These are phyloP conservation scores for Origma solitaria DNA, from an alignment of 2,113 vertebrate species.

Conservation along the genomic window DNA sequence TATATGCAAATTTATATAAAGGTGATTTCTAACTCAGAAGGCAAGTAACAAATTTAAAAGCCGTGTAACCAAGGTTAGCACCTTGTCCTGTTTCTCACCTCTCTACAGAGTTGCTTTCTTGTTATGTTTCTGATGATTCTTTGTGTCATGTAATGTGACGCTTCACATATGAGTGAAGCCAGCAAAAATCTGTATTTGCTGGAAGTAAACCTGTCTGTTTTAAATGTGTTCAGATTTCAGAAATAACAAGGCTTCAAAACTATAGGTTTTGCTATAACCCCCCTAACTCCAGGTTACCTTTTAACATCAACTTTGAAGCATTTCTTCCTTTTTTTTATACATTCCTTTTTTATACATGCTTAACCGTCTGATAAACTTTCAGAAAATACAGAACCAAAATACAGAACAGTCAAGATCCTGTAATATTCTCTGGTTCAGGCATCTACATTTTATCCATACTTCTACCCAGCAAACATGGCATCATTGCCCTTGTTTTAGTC, in stretches of 20 bases:
- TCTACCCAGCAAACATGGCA: not conserved
- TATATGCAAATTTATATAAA: not conserved
- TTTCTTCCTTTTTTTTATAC: not conserved
- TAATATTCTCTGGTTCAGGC: not conserved
- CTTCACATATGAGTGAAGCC: not conserved
- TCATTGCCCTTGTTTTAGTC: not conserved
- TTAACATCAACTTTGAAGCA: not conserved
- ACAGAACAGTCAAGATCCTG: not conserved
- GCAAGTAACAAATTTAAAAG: not conserved
- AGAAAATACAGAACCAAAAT: not conserved
- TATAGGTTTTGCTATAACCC: not conserved
- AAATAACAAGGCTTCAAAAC: not conserved
- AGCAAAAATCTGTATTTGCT: not conserved
- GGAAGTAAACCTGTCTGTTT: not conserved
- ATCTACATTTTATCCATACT: not conserved
- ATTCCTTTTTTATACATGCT: not conserved
- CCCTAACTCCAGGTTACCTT: not conserved
- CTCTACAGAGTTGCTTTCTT: not conserved
- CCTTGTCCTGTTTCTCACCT: not conserved
- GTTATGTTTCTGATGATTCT: not conserved
- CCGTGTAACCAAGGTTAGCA: not conserved
- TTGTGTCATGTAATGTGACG: not conserved
- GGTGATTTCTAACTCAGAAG: not conserved
- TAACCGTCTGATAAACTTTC: not conserved
- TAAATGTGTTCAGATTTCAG: not conserved